Evolutionary conservation across 2,113 vertebrate genomes (phyloP).

Genomic region (Piaya cayana): DNA sequence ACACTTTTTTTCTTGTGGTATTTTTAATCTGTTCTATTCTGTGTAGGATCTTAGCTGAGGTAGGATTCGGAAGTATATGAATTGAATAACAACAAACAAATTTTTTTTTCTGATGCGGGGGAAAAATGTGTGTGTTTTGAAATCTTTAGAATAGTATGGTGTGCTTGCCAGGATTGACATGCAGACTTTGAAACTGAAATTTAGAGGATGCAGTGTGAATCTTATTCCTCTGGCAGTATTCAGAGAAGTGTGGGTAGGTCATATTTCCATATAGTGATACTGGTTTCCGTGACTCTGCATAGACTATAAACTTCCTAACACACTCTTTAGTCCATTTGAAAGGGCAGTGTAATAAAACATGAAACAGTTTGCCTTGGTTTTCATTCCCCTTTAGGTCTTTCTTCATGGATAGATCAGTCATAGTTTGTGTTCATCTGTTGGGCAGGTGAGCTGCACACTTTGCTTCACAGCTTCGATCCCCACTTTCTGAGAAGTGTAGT

Average conservation of each 20-base stretch:
- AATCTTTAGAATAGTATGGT: not conserved
- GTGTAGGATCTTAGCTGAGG: not conserved
- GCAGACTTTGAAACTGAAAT: not conserved
- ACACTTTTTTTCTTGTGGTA: not conserved
- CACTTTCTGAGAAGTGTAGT: not conserved
- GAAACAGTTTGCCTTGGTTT: not conserved
- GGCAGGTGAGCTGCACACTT: rapidly evolving
- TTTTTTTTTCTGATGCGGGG: not conserved
- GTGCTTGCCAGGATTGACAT: not conserved
- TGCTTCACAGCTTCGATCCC: not conserved
- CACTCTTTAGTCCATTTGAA: not conserved
- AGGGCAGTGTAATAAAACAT: not conserved
- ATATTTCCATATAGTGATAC: not conserved
- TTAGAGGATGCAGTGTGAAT: not conserved
- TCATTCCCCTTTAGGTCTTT: not conserved
- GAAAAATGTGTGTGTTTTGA: not conserved
- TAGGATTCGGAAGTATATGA: not conserved
- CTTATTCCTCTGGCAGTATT: not conserved
- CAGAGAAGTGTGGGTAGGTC: not conserved
- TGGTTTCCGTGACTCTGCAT: not conserved
- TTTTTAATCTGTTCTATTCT: not conserved
- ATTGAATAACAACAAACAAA: not conserved
- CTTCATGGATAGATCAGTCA: not conserved
- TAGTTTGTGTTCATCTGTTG: not conserved
- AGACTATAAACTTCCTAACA: not conserved